Evolutionary conservation across 2,888 invertebrate species (phyloP), one percentile per base, ranked within the genome.

Genomic region (Acleris emargana): DNA sequence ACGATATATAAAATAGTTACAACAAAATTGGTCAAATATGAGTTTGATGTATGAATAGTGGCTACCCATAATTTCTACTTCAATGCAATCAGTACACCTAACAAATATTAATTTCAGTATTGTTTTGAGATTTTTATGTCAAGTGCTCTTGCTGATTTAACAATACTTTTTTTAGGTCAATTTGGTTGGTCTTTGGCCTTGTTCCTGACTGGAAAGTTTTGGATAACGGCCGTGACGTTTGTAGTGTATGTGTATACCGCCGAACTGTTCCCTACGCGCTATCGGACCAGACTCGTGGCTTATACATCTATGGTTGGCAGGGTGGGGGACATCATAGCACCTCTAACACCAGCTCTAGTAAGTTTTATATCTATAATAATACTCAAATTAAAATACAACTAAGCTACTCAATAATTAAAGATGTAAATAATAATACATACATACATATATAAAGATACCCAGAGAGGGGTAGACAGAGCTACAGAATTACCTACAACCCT

Each of bases 231-330:
- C 62, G 89, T 94, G 17, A 93, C 94, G 72, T 88, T 92, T 50
- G 86, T 91, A n/a, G 76, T 94, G 53, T 94, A 94, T 75, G 88
- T 94, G 69, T 93, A 93, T 72, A 93, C 94, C 2, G 89, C 94
- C 13, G 94, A 94, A 81, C 84, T 94, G 74, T 94, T 94, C 74
- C 94, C 94, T 1, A 94, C 94, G 18, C 91, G 89, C 68, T 82
- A 94, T 11, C 87, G 94, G 13, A 94, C 94, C 73, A 93, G 93
- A 47, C 79, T 94, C 57, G 83, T 94, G 47, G 93, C 93, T 0
- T 83, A 93, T 49, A 94, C 94, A 74, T 94, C 94, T 9, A 94
- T 94, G 94, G 87, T 94, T 70, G 94, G 94, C 11, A 86, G 94
- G 20, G 80, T 94, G 60, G 94, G 94, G 1, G 93, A 94, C 0